Evolutionary conservation across 1,140 invertebrate genomes (phyloP).

Genomic region (Ostrea edulis): DNA sequence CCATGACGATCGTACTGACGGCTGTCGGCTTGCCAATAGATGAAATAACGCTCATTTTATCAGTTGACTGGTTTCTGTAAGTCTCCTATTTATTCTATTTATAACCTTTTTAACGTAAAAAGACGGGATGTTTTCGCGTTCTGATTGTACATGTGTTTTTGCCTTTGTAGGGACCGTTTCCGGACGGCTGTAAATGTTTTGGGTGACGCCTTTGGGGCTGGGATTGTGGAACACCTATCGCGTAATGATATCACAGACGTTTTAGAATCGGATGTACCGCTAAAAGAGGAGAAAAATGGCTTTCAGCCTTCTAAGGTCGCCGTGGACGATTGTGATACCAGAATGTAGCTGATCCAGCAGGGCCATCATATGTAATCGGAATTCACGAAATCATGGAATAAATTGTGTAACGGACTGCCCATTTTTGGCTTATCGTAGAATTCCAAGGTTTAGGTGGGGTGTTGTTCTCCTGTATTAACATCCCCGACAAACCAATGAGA

Average conservation of each 20-base stretch:
- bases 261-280: not conserved
- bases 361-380: not conserved
- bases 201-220: conserved; percentile 83
- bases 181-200: conserved; percentile 84
- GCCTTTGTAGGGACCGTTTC: conserved; percentile 85
- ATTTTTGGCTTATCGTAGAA: not conserved
- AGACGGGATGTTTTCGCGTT: not conserved
- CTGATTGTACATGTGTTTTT: not conserved
- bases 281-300: conserved; percentile 28
- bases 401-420: not conserved
- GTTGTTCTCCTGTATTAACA: not conserved
- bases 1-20: conserved; percentile 97
- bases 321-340: conserved; percentile 17
- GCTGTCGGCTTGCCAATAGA: conserved; percentile 94
- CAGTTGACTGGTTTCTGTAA: conserved; percentile 98
- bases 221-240: conserved; percentile 85
- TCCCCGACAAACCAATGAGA: not conserved
- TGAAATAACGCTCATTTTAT: conserved; percentile 95
- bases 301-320: not conserved
- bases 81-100: conserved; percentile 70
- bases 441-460: not conserved
- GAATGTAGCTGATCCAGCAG: conserved; percentile 20
- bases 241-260: conserved; percentile 47
- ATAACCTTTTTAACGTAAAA: not conserved
- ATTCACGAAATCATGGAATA: not conserved